These are phyloP conservation scores for Pemphigus obesinymphae DNA, from an alignment of 1,140 invertebrate genomes.

Conservation along the genomic window DNA sequence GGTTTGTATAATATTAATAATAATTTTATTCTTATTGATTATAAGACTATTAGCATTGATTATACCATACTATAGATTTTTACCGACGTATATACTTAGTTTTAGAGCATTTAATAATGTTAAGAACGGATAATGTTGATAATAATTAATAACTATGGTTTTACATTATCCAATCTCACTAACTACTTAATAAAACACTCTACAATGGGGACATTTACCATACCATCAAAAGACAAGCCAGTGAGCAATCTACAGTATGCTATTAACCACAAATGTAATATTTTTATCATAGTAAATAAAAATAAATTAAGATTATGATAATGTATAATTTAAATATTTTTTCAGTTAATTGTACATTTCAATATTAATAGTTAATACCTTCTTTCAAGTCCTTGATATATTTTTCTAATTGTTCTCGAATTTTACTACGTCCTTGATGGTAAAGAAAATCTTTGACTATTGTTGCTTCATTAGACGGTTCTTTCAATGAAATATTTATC, in stretches of 20 bases:
- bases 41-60: too few relatives aligned
- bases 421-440: constrained; percentile 66
- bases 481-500: constrained; percentile 74
- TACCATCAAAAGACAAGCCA: background rate
- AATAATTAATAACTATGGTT: too few relatives aligned
- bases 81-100: too few relatives aligned
- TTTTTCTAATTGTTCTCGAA: constrained; percentile 70
- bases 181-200: too few relatives aligned
- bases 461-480: constrained; percentile 72
- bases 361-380: too few relatives aligned
- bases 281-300: background rate
- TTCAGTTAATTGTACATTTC: background rate
- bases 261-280: background rate
- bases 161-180: too few relatives aligned
- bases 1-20: too few relatives aligned
- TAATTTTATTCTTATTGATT: too few relatives aligned
- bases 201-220: background rate
- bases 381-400: constrained; percentile 86
- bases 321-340: background rate
- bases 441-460: constrained; percentile 81
- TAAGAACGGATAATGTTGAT: too few relatives aligned
- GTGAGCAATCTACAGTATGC: background rate
- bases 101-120: too few relatives aligned
- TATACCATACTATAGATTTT: too few relatives aligned
- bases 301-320: background rate